Conservation (phyloP, 2,888 invertebrate genomes). For the Caenorhabditis japonica region DNA sequence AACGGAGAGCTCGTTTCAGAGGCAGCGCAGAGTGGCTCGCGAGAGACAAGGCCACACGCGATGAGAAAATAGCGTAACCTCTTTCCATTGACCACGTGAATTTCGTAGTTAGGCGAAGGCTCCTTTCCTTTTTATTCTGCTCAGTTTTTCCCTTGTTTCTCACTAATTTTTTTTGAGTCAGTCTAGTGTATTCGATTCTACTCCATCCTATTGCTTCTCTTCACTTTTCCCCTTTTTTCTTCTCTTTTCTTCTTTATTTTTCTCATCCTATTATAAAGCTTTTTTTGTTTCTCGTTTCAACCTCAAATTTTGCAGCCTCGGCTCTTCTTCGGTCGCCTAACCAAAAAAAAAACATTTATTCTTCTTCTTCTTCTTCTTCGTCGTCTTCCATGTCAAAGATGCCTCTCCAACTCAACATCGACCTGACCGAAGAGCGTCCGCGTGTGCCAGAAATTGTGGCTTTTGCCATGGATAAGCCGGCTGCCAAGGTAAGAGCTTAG, state of each 20-base stretch:
- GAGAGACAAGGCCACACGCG: constrained; percentile 21
- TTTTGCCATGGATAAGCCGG: constrained; percentile 29
- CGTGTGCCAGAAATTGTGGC: constrained; percentile 46
- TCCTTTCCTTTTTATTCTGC: no score
- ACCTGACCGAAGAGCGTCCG: constrained; percentile 49
- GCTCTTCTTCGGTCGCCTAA: constrained; percentile 45
- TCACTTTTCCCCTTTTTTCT: constrained; percentile 6
- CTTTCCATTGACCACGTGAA: constrained; percentile 15
- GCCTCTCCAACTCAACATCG: constrained; percentile 44
- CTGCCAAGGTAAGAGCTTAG: constrained; percentile 11
- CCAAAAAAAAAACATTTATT: constrained; percentile 11
- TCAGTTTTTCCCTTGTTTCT: no score
- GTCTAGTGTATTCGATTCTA: no score
- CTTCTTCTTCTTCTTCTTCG: constrained; percentile 2
- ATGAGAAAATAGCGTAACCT: background rate
- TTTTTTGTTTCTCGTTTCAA: background rate
- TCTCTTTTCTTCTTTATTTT: background rate
- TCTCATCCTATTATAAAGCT: background rate
- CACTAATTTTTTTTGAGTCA: no score
- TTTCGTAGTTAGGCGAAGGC: constrained; percentile 27
- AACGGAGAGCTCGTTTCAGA: background rate
- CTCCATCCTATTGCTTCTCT: constrained; percentile 20
- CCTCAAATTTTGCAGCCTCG: constrained; percentile 47
- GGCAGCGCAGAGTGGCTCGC: constrained; percentile 23
- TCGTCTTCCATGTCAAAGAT: constrained; percentile 23